A percentile compares a stretch with the other conserved stretches of the same genome.
These are phyloP conservation scores for Ligdia adustata DNA, from an alignment of 2,888 invertebrate species.

Conservation along the genomic window DNA sequence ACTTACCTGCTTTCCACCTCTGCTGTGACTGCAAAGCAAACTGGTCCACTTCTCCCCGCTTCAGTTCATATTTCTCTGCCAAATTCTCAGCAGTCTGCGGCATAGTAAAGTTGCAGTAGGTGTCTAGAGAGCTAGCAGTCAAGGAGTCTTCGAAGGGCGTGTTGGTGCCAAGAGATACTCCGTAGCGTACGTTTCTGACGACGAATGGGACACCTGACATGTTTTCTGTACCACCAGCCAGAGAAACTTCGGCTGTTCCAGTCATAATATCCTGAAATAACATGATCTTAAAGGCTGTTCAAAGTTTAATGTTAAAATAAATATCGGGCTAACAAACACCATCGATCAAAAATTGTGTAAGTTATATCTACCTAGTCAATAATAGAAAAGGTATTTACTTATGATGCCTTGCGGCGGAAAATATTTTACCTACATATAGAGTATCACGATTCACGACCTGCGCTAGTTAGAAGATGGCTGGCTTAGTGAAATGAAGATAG, in stretches of 20 bases:
- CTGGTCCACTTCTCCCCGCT: slow-evolving; percentile 91
- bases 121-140: slow-evolving; percentile 88
- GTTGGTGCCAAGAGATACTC: slow-evolving; percentile 90
- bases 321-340: too few species aligned
- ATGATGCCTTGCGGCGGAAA: too few species aligned
- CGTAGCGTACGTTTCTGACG: slow-evolving; percentile 93
- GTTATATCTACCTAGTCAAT: too few species aligned
- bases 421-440: too few species aligned
- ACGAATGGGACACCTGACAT: slow-evolving; percentile 96
- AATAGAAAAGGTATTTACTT: too few species aligned
- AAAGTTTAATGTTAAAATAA: too few species aligned
- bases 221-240: slow-evolving; percentile 97
- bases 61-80: slow-evolving; percentile 91
- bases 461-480: too few species aligned
- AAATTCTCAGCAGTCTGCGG: slow-evolving; percentile 97
- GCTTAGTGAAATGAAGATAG: too few species aligned
- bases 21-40: slow-evolving; percentile 94
- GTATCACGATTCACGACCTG: too few species aligned
- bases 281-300: background rate
- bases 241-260: slow-evolving; percentile 92
- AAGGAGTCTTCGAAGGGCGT: slow-evolving; percentile 93
- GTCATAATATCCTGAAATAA: slow-evolving; percentile 90
- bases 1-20: slow-evolving; percentile 92
- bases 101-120: slow-evolving; percentile 96
- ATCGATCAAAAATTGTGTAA: too few species aligned